phyloP scores from a whole-genome alignment of 1,140 invertebrate species.

The Notospermus geniculatus region DNA sequence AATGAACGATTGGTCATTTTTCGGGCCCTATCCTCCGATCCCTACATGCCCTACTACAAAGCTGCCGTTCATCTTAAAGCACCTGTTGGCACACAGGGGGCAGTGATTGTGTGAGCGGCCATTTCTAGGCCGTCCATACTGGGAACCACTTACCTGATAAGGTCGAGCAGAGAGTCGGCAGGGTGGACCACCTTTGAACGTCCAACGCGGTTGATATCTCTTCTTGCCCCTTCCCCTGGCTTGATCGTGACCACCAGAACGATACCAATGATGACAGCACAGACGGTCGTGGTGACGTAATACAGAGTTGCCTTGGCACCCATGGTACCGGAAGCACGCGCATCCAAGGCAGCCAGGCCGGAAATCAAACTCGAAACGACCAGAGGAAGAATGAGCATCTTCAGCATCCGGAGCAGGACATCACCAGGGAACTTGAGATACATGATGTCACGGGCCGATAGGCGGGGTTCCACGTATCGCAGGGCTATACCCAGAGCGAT shows the following conservation, averaged over 20 bases:
- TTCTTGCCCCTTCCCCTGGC: slow-evolving; percentile 40
- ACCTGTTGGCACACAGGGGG: too few species aligned
- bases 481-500: slow-evolving; percentile 26
- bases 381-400: slow-evolving; percentile 59
- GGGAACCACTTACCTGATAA: slow-evolving; percentile 82
- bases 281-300: slow-evolving; percentile 85
- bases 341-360: slow-evolving; percentile 50
- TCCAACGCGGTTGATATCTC: slow-evolving; percentile 51
- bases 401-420: slow-evolving; percentile 59
- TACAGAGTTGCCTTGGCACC: slow-evolving; percentile 75
- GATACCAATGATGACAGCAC: slow-evolving; percentile 46
- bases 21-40: too few species aligned
- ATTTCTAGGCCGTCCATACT: too few species aligned
- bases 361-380: slow-evolving; percentile 56
- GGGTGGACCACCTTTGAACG: slow-evolving; percentile 66
- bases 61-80: too few species aligned
- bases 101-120: too few species aligned
- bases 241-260: slow-evolving; percentile 46
- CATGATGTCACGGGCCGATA: slow-evolving; percentile 12
- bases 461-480: slow-evolving; percentile 12
- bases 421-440: slow-evolving; percentile 56
- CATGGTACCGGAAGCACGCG: slow-evolving; percentile 51
- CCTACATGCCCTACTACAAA: too few species aligned
- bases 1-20: too few species aligned
- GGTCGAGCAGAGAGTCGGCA: slow-evolving; percentile 83